A percentile compares a stretch with the other conserved stretches of the same genome.
These are phyloP conservation scores for Drosophila monieri DNA, from an alignment of 2,888 invertebrate species.

Conservation along the genomic window DNA sequence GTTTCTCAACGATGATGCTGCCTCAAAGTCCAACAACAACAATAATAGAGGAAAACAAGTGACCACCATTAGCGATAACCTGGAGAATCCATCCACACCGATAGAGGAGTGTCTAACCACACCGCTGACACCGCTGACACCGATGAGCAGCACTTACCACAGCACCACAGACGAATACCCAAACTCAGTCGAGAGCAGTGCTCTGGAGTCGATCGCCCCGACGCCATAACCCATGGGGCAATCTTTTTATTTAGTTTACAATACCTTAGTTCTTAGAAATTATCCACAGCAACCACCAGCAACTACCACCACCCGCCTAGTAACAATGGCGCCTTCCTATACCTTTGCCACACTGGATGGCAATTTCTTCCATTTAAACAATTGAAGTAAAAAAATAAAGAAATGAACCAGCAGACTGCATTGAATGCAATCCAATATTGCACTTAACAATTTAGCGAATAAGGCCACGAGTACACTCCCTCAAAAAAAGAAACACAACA, in stretches of 20 bases:
- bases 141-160: conserved; percentile 46
- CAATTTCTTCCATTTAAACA: conserved; percentile 50
- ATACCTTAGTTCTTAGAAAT: conserved; percentile 34
- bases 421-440: conserved; percentile 43
- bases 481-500: conserved; percentile 12
- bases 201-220: conserved; percentile 49
- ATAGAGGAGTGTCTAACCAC: conserved; percentile 33
- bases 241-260: conserved; percentile 61
- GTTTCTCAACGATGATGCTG: conserved; percentile 64
- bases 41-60: conserved; percentile 12
- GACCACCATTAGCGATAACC: not conserved
- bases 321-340: conserved; percentile 48
- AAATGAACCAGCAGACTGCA: conserved; percentile 42
- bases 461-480: conserved; percentile 40
- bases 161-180: conserved; percentile 54
- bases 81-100: conserved; percentile 43
- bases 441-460: conserved; percentile 31
- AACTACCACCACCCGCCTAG: conserved; percentile 22
- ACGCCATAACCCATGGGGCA: conserved; percentile 60
- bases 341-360: conserved; percentile 47
- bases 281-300: not conserved
- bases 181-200: conserved; percentile 54
- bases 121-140: conserved; percentile 56
- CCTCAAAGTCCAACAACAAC: conserved; percentile 26
- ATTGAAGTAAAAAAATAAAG: conserved; percentile 20